Evolutionary conservation across 2,888 invertebrate genomes (phyloP), one percentile per base, ranked within the genome.

Genomic region (Pantelozetes paolii): DNA sequence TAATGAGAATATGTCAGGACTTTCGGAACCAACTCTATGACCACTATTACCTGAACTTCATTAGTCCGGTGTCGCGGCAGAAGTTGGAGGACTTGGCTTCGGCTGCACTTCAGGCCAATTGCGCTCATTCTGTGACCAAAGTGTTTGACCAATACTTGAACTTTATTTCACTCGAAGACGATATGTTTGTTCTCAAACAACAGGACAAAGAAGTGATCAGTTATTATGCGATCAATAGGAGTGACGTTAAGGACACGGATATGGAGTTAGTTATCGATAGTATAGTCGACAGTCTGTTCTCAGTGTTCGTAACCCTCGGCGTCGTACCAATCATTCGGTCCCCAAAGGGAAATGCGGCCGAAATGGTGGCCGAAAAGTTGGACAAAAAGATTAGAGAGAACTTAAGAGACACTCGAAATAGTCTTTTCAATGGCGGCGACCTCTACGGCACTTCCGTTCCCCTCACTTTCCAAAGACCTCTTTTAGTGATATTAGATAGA

Each of bases 121-220:
- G 91, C 78, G 92, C 94, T n/a, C 87, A 91, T 57, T 91, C 90
- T 81, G 91, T 98, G 75, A 92, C 94, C 77, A 96, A 96, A 85
- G 91, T 99, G 18, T 97, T 89, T 84, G 99, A 99, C 83, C 99
- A 99, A 83, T 99, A 98, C 86, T 86, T 98, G 73, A 98, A 98
- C 84, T 99, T 99, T 80, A 96, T 99, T 79, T 91, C 94, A 67
- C 84, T 99, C 77, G 99, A 99, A 85, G 96, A 99, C 83, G 97
- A 99, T 82, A 87, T 99, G 82, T 99, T 98, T 83, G 88, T 93
- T 73, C 85, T 97, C 80, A 89, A 92, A 81, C 94, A 97, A 83
- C 94, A 95, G 82, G 92, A 93, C 81, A 91, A 91, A 79, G 94
- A 95, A 80, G 83, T 88, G 54, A 85, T 97, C 75, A 95, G 96